Base-by-base conservation (phyloP, 2,888 invertebrate species). In the Cephus runcator region DNA sequence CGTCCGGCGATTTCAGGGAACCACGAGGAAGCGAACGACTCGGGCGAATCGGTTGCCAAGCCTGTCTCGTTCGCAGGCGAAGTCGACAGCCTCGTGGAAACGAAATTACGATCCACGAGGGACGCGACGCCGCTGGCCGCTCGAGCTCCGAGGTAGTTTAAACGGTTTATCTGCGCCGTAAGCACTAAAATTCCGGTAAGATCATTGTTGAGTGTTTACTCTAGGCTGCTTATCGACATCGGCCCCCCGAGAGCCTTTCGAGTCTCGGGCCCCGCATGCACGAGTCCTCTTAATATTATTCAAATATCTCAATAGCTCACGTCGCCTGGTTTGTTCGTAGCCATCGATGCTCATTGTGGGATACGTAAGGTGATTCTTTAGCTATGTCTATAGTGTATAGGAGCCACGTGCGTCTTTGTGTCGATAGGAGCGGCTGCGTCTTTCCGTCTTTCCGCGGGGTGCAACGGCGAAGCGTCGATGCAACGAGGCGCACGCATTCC, bases 301-400 rank as follows among this genome's bases (percentile, higher is more conserved):
- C 85, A 85, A 86, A 86, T 85, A 86, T 86, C 86, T 86, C 86
- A 86, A 86, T 86, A 85, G 86, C 85, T 75, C 79, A 78, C 74
- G 68, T 71, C 77, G 56, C 69, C 69, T 3, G 75, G 75, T 77
- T 77, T 36, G 56, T 75, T 71, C 75, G 40, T 68, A 33, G 69
- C 69, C 69, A 30, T 69, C 69, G 69, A 56, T 77, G 77, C 77
- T 75, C 75, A 75, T 77, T 77, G 77, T 77, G 75, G 3, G n/a
- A 33, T 69, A 15, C 69, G n/a, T 69, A 30, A 69, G 30, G 69
- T 15, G 30, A 40, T 15, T 1, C 40, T 15, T 40, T 15, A 40
- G 40, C 40, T 15, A 4, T 6, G 6, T 15, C 69, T 2, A 15
- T 2, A 3, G 12, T 12, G 12, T 12, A 12, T 12, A 12, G 35